Evolutionary conservation across 2,113 vertebrate species (phyloP), one percentile per base, ranked within the genome.

Genomic region (Neodon shergylaensis): DNA sequence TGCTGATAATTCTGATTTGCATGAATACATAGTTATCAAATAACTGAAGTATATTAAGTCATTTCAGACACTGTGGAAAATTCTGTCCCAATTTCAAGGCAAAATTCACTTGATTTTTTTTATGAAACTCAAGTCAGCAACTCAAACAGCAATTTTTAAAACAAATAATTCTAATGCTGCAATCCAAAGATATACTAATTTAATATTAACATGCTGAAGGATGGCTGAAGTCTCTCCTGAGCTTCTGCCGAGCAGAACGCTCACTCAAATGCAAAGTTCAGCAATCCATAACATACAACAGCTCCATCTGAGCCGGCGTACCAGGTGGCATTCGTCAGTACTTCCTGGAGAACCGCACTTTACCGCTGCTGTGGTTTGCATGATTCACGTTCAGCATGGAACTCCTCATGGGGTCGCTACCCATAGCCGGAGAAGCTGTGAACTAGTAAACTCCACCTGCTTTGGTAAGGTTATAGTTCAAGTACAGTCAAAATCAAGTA

Each of bases 401-500:
- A 33, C 63, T 44, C 17, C 28, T 31, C 13, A 3, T 13, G 63
- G 16, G 83, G 28, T 47, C 42, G 36, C 28, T 21, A 36, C 39
- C 42, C 4, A 49, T 6, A 86, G 28, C 42, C 5, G 31, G 33
- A 65, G 58, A 44, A 86, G 42, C 42, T 24, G 11, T 13, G 5
- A 66, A 47, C 44, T 22, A 49, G 28, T 16, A 12, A 10, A 90
- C 91, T 68, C 3, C 0, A 73, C 52, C 52, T 42, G 17, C 78
- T 70, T 13, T 33, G 66, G 44, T 65, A 83, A 74, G 31, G 54
- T n/a, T 44, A 65, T 65, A 81, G 16, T 82, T 84, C 31, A 83
- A 93, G 83, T 3, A 66, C 74, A 52, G 85, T 92, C 91, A 65
- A 86, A 47, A n/a, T 49, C 72, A 65, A 92, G 58, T 89, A 61